phyloP scores from a whole-genome alignment of 2,888 invertebrate genomes.

The Aelia acuminata region DNA sequence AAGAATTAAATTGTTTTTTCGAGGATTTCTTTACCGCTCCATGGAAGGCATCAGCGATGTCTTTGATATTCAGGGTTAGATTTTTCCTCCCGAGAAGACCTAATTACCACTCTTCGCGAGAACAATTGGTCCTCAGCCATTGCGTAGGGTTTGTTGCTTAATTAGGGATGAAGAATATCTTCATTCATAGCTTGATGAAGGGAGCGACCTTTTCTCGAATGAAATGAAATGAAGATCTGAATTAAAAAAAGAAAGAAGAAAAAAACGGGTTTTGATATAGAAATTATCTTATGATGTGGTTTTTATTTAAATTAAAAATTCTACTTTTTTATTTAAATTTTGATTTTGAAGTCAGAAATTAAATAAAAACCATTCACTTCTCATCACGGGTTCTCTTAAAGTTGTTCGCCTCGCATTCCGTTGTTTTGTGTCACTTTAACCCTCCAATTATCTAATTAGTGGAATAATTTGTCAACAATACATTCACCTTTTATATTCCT shows the following conservation, averaged over 20 bases:
- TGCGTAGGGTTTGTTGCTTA: not conserved
- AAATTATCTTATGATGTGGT: not conserved
- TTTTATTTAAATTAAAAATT: too few relatives aligned
- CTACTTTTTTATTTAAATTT: too few relatives aligned
- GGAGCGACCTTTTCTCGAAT: not conserved
- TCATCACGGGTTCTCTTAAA: too few relatives aligned
- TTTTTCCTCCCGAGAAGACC: not conserved
- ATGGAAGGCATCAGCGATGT: not conserved
- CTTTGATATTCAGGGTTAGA: not conserved
- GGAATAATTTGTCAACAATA: too few relatives aligned
- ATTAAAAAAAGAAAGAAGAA: not conserved
- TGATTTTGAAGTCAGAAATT: too few relatives aligned
- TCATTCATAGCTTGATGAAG: constrained; percentile 4
- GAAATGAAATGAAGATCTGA: not conserved
- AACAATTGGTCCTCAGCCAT: constrained; percentile 18
- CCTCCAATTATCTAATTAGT: too few relatives aligned
- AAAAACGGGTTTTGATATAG: not conserved
- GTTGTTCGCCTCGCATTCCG: too few relatives aligned
- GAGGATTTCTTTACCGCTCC: not conserved
- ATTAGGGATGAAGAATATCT: constrained; percentile 25
- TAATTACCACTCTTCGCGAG: constrained; percentile 2
- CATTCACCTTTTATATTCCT: too few relatives aligned
- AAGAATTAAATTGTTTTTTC: not conserved
- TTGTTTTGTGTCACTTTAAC: too few relatives aligned
- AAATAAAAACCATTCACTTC: too few relatives aligned